Evolutionary conservation across 2,888 invertebrate genomes (phyloP), one percentile per base, ranked within the genome.

Genomic region (Clistopyga incitator): DNA sequence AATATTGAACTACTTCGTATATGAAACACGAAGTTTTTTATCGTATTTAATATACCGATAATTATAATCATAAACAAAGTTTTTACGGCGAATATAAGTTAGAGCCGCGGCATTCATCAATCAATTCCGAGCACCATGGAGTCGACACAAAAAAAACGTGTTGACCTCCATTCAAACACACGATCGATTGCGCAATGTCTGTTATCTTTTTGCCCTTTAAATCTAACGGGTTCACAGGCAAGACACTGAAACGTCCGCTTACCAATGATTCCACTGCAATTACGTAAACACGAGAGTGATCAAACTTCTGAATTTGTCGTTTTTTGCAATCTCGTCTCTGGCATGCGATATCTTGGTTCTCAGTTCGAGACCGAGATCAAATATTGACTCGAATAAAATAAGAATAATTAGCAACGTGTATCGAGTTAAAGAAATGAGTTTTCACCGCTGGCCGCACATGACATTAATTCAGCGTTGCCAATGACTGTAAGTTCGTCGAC

Each of bases 111-210:
- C 38, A 25, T 6, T 8, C 29, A 15, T 6, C 59, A 29, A 45
- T 10, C 47, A 45, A 42, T 56, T 74, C 47, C 72, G 45, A 50
- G 77, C 6, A 54, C 42, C 72, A 52, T 34, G 77, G 6, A 54
- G 23, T 80, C 77, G 81, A 81, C 80, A 74, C 68, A 74, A 64
- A 81, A 13, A 74, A 64, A 81, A 15, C 6, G 13, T 70, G 61
- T 78, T 80, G 72, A 80, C 80, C 83, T 61, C 68, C 54, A 81
- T 84, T 74, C 70, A 75, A 78, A 67, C 67, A 38, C 50, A 68
- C 56, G 74, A 38, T 20, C 23, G 13, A 38, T 83, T 80, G 23
- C 80, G 72, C 80, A 84, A 83, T 45, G 52, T 67, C 59, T 76
- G 50, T 68, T 61, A 67, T 74, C 67, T 54, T 25, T 71, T 42